Percentiles rank a stretch among this genome's conserved stretches.
These are phyloP conservation scores for Oxytorus armatus DNA, from an alignment of 2,888 invertebrate species.

Conservation along the genomic window DNA sequence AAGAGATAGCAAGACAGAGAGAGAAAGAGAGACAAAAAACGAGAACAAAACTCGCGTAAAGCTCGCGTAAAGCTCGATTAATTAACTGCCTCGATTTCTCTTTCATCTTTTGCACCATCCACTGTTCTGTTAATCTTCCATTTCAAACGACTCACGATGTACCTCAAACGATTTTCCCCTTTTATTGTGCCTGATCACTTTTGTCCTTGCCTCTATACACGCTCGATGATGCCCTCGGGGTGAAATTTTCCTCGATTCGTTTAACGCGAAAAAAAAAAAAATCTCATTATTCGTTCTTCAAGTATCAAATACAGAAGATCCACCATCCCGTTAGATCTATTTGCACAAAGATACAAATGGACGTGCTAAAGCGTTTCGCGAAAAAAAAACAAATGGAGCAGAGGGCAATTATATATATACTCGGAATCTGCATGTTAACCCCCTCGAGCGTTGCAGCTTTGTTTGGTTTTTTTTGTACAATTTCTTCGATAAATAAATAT, in stretches of 20 bases:
- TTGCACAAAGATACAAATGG: background rate
- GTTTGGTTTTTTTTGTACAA: background rate
- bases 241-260: constrained; percentile 12
- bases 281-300: background rate
- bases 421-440: constrained; percentile 1
- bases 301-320: background rate
- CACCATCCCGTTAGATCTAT: background rate
- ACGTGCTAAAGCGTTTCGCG: background rate
- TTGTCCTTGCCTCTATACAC: background rate
- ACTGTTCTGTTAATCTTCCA: constrained; percentile 25
- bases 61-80: constrained; percentile 41
- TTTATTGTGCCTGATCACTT: background rate
- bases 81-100: constrained; percentile 40
- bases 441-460: background rate
- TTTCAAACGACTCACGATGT: constrained; percentile 16
- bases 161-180: background rate
- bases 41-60: constrained; percentile 10
- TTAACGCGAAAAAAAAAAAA: background rate
- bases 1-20: background rate
- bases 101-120: constrained; percentile 24
- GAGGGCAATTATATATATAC: constrained; percentile 5
- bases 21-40: constrained; percentile 18
- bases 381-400: background rate
- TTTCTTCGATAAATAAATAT: no score
- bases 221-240: background rate